Evolutionary conservation across 2,888 invertebrate species (phyloP).

Genomic region (Didymodactylos carnosus): DNA sequence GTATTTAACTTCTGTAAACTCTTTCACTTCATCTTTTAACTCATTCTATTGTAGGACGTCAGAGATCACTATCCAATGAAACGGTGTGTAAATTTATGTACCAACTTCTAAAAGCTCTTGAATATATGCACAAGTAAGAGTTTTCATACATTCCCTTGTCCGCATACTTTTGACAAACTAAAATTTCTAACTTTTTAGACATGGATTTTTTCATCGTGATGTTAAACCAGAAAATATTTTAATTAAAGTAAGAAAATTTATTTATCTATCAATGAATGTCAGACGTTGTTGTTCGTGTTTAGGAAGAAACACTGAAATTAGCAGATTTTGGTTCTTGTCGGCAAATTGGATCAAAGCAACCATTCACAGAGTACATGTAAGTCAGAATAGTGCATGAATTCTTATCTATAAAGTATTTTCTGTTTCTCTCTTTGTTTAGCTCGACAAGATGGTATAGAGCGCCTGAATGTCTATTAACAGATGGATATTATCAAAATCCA

Average conservation of each 20-base stretch:
- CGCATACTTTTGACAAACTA: too few relatives aligned
- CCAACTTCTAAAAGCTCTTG: constrained; percentile 44
- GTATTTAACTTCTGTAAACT: constrained; percentile 33
- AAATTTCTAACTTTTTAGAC: constrained; percentile 20
- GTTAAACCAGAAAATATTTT: constrained; percentile 49
- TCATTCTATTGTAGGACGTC: constrained; percentile 22
- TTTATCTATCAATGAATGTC: too few relatives aligned
- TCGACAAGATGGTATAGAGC: constrained; percentile 46
- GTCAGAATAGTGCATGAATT: too few relatives aligned
- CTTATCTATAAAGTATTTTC: too few relatives aligned
- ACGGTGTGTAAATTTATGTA: constrained; percentile 43
- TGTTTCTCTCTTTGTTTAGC: too few relatives aligned
- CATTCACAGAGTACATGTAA: constrained; percentile 51
- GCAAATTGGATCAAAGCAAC: constrained; percentile 43
- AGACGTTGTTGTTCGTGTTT: too few relatives aligned
- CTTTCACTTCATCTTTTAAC: constrained; percentile 11
- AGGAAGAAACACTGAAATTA: constrained; percentile 40
- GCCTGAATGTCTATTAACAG: constrained; percentile 48
- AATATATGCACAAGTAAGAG: constrained; percentile 46
- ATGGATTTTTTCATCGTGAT: constrained; percentile 45
- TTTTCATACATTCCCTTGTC: too few relatives aligned
- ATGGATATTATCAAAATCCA: constrained; percentile 47
- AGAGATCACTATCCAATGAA: constrained; percentile 38
- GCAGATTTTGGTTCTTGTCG: constrained; percentile 47
- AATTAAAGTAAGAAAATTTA: constrained; percentile 43